Conservation (phyloP, 1,140 invertebrate species). For the Solenopsis fugax region DNA sequence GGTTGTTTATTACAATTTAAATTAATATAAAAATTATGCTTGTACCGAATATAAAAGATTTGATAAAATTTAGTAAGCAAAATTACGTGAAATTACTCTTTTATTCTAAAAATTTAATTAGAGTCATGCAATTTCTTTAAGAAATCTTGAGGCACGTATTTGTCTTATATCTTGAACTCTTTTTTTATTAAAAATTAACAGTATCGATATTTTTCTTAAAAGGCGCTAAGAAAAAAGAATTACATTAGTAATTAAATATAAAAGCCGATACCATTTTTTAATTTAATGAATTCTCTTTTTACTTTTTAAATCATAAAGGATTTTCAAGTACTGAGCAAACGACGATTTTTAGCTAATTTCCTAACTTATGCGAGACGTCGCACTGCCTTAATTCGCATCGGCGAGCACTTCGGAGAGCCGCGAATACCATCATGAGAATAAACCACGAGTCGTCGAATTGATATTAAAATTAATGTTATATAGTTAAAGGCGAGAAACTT, state of each 20-base stretch:
- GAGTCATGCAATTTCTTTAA: background rate
- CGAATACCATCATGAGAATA: constrained; percentile 40
- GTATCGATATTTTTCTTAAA: background rate
- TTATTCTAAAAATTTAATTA: background rate
- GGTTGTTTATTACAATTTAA: background rate
- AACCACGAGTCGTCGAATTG: constrained; percentile 65
- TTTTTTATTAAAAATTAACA: background rate
- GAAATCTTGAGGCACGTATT: background rate
- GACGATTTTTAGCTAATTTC: constrained; percentile 9
- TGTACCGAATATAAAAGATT: background rate
- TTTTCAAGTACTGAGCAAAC: background rate
- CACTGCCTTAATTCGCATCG: constrained; percentile 37
- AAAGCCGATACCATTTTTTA: background rate
- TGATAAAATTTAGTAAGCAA: background rate
- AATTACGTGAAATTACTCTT: background rate
- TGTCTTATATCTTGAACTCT: background rate
- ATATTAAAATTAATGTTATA: constrained; percentile 75
- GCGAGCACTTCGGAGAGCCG: background rate
- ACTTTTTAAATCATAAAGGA: background rate
- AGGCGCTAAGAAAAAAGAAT: background rate
- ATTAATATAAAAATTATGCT: background rate
- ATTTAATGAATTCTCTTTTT: background rate
- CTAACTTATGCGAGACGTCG: constrained; percentile 26
- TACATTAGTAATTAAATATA: background rate
- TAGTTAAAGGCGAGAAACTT: constrained; percentile 61